Evolutionary conservation across 1,140 invertebrate species (phyloP), one percentile per base, ranked within the genome.

Genomic region (Penaeus japonicus): DNA sequence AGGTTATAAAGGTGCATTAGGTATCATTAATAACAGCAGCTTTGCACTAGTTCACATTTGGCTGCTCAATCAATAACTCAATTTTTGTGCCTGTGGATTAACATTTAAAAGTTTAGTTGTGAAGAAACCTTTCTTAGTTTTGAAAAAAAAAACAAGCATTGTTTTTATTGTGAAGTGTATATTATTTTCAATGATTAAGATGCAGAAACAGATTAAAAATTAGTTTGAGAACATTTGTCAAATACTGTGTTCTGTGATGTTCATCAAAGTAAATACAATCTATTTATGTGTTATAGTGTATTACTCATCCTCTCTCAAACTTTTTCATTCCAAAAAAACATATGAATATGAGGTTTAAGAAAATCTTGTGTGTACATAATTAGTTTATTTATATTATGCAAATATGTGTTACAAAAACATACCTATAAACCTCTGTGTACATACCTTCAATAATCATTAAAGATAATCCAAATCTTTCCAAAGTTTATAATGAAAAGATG

Each of bases 261-360:
- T 88, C 87, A 84, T 73, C 65, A 88, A 85, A 77, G 87, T 82
- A 88, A 88, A 88, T 88, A 88, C 87, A 88, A 65, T 88, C 87
- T 88, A 88, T 88, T 88, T 88, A 86, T 86, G 87, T 88, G 87
- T 88, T 24, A 32, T 78, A n/a, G 24, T 88, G 32, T 83, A 10
- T 88, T 70, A 22, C 78, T 82, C 55, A 55, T 88, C 53, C 27
- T 15, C 30, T 32, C 70, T n/a, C 27, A 73, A 18, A 27, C 4
- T 0, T 27, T 73, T 18, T n/a, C 5, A 4, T 30, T 7, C 12
- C 18, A 73, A 73, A 32, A 73, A 24, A 20, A 27, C n/a, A 30
- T n/a, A 27, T 73, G 15, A 7, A 47, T 47, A 47, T 47, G 15
- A 15, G 47, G 1, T 47, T 7, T 47, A 1, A 47, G 47, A 7